Conservation (phyloP, 2,797 vertebrate species). For the Labeo calbasu region DNA sequence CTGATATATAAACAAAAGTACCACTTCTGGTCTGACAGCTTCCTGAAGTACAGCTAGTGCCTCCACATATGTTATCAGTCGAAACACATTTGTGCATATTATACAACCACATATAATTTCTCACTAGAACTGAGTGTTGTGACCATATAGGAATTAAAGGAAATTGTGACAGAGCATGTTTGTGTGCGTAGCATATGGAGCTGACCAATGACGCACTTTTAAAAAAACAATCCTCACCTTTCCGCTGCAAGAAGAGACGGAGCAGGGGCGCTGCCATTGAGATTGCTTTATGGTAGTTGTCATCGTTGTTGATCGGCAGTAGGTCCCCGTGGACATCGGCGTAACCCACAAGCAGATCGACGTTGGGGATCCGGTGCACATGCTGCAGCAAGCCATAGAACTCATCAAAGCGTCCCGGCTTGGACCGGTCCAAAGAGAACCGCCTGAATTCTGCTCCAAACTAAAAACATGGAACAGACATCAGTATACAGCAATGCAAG, state of each 20-base stretch:
- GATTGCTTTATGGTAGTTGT: slow-evolving; percentile 97
- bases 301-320: slow-evolving; percentile 96
- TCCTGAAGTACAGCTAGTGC: slow-evolving; percentile 24
- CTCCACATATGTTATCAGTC: slow-evolving; percentile 26
- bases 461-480: slow-evolving; percentile 68
- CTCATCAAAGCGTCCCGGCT: slow-evolving; percentile 95
- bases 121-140: background rate
- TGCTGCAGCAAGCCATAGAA: slow-evolving; percentile 96
- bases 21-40: slow-evolving; percentile 29
- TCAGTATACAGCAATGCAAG: slow-evolving; percentile 11
- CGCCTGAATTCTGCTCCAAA: slow-evolving; percentile 97
- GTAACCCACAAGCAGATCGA: slow-evolving; percentile 94
- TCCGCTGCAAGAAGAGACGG: slow-evolving; percentile 93
- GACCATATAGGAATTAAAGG: background rate
- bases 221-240: slow-evolving; percentile 81
- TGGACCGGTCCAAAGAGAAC: slow-evolving; percentile 95
- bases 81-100: slow-evolving; percentile 25
- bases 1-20: slow-evolving; percentile 47
- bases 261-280: slow-evolving; percentile 92
- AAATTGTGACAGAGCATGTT: background rate
- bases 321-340: slow-evolving; percentile 94
- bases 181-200: background rate
- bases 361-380: slow-evolving; percentile 94
- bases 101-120: background rate
- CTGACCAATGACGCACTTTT: slow-evolving; percentile 9